Evolutionary conservation across 2,888 invertebrate species (phyloP).

Genomic region (Drosophila basisetae): DNA sequence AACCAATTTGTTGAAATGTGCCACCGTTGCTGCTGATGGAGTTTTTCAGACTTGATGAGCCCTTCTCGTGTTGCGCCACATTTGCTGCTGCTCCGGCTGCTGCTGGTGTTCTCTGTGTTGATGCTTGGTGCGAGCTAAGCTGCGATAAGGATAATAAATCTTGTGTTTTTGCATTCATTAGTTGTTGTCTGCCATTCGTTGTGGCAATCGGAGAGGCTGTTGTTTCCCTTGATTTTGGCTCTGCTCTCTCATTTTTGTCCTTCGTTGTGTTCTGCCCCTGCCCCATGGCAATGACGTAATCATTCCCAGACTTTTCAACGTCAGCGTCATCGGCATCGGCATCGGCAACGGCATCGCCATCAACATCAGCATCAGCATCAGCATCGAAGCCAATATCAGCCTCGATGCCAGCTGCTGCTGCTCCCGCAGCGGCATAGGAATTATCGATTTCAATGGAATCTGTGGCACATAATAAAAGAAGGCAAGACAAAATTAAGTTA

Average conservation of each 20-base stretch:
- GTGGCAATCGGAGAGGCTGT: constrained; percentile 38
- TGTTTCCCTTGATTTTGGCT: constrained; percentile 33
- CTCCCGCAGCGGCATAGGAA: constrained; percentile 64
- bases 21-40: constrained; percentile 39
- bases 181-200: constrained; percentile 41
- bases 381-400: constrained; percentile 34
- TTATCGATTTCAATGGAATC: constrained; percentile 82
- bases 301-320: constrained; percentile 49
- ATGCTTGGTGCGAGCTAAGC: constrained; percentile 69
- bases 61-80: constrained; percentile 43
- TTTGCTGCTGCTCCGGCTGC: constrained; percentile 8
- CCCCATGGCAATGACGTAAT: constrained; percentile 64
- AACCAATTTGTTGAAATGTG: constrained; percentile 77
- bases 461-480: constrained; percentile 57
- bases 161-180: constrained; percentile 60
- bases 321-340: constrained; percentile 47
- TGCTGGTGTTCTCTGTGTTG: constrained; percentile 30
- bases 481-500: constrained; percentile 53
- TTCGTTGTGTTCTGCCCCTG: constrained; percentile 14
- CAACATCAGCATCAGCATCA: constrained; percentile 30
- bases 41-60: constrained; percentile 52
- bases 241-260: constrained; percentile 22
- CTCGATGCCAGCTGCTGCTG: constrained; percentile 37
- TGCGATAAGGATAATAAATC: constrained; percentile 80
- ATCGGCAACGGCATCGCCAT: constrained; percentile 39